Evolutionary conservation across 2,888 invertebrate species (phyloP).

Genomic region (Napeogenes inachia): DNA sequence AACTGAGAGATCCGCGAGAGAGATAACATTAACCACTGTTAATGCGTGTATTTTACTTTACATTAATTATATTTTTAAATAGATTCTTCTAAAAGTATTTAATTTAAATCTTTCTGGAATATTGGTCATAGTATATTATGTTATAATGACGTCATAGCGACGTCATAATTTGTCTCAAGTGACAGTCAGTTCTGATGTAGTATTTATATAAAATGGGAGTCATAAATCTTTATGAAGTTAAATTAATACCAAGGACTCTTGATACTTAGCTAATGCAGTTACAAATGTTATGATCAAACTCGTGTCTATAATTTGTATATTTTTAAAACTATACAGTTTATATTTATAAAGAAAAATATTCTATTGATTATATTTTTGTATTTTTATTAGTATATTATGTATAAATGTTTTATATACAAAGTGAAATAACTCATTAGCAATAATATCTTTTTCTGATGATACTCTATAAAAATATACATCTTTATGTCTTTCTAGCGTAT

Average conservation of each 20-base stretch:
- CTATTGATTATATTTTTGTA: too few species aligned
- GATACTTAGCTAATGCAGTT: background rate
- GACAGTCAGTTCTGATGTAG: conserved; percentile 27
- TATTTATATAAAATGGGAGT: conserved; percentile 33
- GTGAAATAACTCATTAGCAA: too few species aligned
- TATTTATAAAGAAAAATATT: too few species aligned
- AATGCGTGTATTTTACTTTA: conserved; percentile 21
- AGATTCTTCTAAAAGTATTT: background rate
- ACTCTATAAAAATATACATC: too few species aligned
- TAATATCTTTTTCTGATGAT: too few species aligned
- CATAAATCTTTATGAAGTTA: conserved; percentile 34
- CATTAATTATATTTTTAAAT: conserved; percentile 3
- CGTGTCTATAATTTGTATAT: too few species aligned
- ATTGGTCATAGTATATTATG: conserved; percentile 5
- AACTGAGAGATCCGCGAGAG: conserved; percentile 40
- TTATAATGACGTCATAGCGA: conserved; percentile 26
- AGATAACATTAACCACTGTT: conserved; percentile 20
- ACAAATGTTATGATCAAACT: too few species aligned
- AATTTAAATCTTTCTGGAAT: too few species aligned
- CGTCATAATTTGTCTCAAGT: background rate
- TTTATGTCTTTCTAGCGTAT: too few species aligned
- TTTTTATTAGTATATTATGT: too few species aligned
- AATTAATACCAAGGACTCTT: conserved; percentile 26
- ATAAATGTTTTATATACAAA: too few species aligned
- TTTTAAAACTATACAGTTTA: too few species aligned